Evolutionary conservation across 2,888 invertebrate genomes (phyloP).

Genomic region (Dastarcus helophoroides): DNA sequence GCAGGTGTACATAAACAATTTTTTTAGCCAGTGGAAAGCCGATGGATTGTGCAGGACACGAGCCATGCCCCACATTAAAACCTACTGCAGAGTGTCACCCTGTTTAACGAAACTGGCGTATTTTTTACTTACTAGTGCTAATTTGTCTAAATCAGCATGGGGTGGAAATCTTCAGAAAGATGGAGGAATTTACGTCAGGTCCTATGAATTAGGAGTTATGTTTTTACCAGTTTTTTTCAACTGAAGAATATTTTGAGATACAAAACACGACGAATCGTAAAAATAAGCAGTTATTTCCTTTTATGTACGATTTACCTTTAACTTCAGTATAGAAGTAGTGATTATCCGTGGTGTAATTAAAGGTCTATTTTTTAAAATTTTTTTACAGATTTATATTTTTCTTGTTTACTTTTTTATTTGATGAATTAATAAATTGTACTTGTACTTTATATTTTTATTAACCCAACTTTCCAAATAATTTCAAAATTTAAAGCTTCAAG

Average conservation of each 20-base stretch:
- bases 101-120: constrained; percentile 58
- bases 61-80: constrained; percentile 94
- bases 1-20: too few relatives aligned
- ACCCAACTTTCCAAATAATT: too few relatives aligned
- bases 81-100: constrained; percentile 67
- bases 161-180: constrained; percentile 58
- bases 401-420: too few relatives aligned
- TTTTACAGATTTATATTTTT: too few relatives aligned
- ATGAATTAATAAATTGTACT: too few relatives aligned
- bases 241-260: constrained; percentile 39
- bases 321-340: constrained; percentile 54
- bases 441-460: too few relatives aligned
- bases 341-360: constrained; percentile 50
- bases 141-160: constrained; percentile 97
- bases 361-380: too few relatives aligned
- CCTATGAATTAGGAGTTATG: constrained; percentile 85
- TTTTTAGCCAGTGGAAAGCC: constrained; percentile 73
- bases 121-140: constrained; percentile 85
- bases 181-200: constrained; percentile 56
- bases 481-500: too few relatives aligned
- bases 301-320: constrained; percentile 78
- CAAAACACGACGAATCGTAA: constrained; percentile 20
- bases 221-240: constrained; percentile 77
- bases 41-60: constrained; percentile 53
- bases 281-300: constrained; percentile 40